Conservation (phyloP, 2,888 invertebrate genomes). For the Lasioglossum marginatum region DNA sequence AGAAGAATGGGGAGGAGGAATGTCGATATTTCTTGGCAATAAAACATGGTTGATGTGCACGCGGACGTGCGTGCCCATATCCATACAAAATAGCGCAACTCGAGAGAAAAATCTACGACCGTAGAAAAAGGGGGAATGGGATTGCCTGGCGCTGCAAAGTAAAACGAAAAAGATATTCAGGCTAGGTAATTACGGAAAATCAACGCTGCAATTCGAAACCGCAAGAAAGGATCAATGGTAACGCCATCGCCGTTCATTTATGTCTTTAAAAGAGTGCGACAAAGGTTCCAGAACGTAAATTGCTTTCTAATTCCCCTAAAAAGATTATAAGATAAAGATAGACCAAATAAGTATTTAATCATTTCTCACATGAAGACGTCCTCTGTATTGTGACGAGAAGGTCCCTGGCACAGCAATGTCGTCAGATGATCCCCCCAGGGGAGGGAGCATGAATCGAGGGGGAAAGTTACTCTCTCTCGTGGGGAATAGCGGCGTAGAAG, state of each 20-base stretch:
- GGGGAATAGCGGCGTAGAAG: too few species aligned
- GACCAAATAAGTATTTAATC: background rate
- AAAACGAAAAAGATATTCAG: background rate
- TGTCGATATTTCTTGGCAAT: constrained; percentile 70
- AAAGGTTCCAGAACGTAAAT: background rate
- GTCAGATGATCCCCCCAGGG: too few species aligned
- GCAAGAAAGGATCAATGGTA: background rate
- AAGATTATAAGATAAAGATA: too few species aligned
- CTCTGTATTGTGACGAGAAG: background rate
- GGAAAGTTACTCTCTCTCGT: too few species aligned
- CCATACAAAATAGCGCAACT: background rate
- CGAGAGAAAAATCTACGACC: background rate
- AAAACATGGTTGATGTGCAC: constrained; percentile 64
- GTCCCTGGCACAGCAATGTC: too few species aligned
- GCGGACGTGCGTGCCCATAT: constrained; percentile 8
- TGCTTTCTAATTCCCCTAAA: background rate
- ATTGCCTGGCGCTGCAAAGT: background rate
- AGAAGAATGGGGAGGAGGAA: constrained; percentile 64
- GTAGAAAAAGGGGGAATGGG: background rate
- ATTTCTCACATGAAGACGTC: background rate
- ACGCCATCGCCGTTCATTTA: background rate
- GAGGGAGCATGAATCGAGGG: too few species aligned
- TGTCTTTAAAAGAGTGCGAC: background rate
- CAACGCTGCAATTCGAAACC: background rate
- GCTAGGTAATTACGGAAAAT: background rate